Percentiles rank a stretch among this genome's conserved stretches.
Conservation (phyloP, 1,140 invertebrate species). For the Epicauta chinensis region DNA sequence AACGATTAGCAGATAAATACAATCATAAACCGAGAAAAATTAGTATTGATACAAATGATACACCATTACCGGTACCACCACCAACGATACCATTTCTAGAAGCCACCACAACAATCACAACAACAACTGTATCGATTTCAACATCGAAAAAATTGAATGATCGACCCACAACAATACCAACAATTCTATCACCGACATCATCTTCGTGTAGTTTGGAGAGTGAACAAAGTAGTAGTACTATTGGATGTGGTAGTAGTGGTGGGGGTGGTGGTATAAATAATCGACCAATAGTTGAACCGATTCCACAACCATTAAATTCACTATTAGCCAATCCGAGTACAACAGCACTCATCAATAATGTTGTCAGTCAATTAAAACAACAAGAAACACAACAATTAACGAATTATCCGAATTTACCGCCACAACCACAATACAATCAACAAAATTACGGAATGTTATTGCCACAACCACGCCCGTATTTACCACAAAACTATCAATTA, state of each 20-base stretch:
- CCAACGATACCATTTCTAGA: constrained; percentile 8
- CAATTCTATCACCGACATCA: not conserved
- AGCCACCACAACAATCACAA: not conserved
- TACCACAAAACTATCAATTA: too few species aligned
- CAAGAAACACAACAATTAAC: not conserved
- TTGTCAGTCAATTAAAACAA: constrained; percentile 15
- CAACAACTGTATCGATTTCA: too few species aligned
- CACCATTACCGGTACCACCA: constrained; percentile 23
- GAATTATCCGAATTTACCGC: not conserved
- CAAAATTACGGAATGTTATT: too few species aligned
- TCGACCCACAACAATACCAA: not conserved
- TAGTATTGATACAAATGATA: constrained; percentile 19
- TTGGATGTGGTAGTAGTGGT: too few species aligned
- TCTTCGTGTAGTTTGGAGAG: too few species aligned
- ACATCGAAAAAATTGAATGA: too few species aligned
- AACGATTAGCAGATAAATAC: constrained; percentile 37
- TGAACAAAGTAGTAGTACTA: too few species aligned
- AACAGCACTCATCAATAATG: constrained; percentile 12
- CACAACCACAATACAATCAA: not conserved
- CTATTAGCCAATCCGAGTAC: constrained; percentile 19
- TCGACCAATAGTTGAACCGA: not conserved
- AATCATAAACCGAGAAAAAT: constrained; percentile 32
- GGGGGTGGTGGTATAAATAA: too few species aligned
- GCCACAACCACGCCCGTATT: too few species aligned
- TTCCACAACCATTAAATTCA: not conserved